Evolutionary conservation across 2,888 invertebrate genomes (phyloP).

Genomic region (Tetheella fluctuosa): DNA sequence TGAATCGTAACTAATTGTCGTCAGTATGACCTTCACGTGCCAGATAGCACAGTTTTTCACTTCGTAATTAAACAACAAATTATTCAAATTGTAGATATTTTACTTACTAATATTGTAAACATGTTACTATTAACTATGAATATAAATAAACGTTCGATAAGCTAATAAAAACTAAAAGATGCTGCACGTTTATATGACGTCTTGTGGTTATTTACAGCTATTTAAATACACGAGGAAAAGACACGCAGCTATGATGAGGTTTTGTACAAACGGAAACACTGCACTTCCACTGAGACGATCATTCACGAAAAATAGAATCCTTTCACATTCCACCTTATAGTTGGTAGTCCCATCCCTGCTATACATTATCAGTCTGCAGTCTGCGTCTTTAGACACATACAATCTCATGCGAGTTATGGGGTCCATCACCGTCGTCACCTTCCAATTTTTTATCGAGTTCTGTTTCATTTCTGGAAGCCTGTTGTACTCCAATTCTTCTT

Average conservation of each 20-base stretch:
- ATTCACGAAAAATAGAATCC: slow-evolving; percentile 68
- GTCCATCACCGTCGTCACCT: slow-evolving; percentile 64
- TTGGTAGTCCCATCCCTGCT: slow-evolving; percentile 69
- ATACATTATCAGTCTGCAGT: slow-evolving; percentile 71
- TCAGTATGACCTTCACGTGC: slow-evolving; percentile 44
- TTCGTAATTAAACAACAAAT: slow-evolving; percentile 10
- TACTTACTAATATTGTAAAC: slow-evolving; percentile 2
- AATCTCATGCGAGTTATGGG: slow-evolving; percentile 62
- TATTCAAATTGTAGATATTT: background rate
- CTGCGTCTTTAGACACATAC: slow-evolving; percentile 68
- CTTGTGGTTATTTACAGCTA: slow-evolving; percentile 16
- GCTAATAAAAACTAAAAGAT: slow-evolving; percentile 9
- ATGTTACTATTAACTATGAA: background rate
- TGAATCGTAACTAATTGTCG: slow-evolving; percentile 43
- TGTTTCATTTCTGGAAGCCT: slow-evolving; percentile 36
- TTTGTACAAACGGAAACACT: slow-evolving; percentile 24
- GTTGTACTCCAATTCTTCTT: slow-evolving; percentile 45
- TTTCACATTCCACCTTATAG: slow-evolving; percentile 68
- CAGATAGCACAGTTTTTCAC: slow-evolving; percentile 29
- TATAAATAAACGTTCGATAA: background rate
- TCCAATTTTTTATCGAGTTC: slow-evolving; percentile 63
- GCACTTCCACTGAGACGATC: slow-evolving; percentile 51
- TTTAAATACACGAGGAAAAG: slow-evolving; percentile 39
- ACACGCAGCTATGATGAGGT: slow-evolving; percentile 29
- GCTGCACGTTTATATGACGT: slow-evolving; percentile 9